Base-by-base conservation (phyloP, 1,140 invertebrate genomes). In the Drosophila lini region DNA sequence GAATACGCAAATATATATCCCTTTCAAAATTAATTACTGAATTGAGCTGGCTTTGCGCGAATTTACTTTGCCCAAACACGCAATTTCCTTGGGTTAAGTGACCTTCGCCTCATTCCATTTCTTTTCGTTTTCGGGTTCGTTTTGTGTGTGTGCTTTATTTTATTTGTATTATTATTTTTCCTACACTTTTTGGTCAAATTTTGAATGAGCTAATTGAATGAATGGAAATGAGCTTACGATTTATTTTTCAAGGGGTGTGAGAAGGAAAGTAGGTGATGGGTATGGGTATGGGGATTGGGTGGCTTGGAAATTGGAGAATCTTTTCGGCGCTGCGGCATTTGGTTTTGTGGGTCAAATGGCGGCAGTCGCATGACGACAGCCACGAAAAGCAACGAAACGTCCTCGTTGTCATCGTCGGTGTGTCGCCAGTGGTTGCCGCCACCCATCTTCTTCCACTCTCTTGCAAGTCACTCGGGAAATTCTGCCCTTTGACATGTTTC, bases 321-420 rank as follows among this genome's bases (percentile, higher is more conserved):
- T 70, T 48, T 48, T 42, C 32, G 56, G 58, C 65, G 63, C 52
- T 77, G 76, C 73, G 77, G 67, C 63, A 80, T 81, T 84, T 84
- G 50, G 44, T 52, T 81, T 78, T 81, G 75, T 86, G 79, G 80
- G 83, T 86, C 83, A 88, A 88, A 78, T 61, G 52, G 53, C 61
- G 69, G 65, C 75, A 68, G 82, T 69, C 48, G 74, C 48, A 53
- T 44, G 61, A 58, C 38, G 62, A 36, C 45, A 60, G 48, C 58
- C 47, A 34, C 36, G 62, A 41, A 47, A 48, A 47, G 44, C 57
- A 40, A 44, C 61, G 44, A 53, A 25, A 19, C 48, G 79, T 62
- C 58, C 53, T 57, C 57, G 64, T 52, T 69, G 65, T 69, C 65
- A 68, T 71, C 68, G 69, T 59, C 67, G 69, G 42, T 59, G 34